A percentile compares a stretch with the other conserved stretches of the same genome.
Evolutionary conservation across 2,888 invertebrate genomes (phyloP).

Genomic region (Tinea semifulvella): DNA sequence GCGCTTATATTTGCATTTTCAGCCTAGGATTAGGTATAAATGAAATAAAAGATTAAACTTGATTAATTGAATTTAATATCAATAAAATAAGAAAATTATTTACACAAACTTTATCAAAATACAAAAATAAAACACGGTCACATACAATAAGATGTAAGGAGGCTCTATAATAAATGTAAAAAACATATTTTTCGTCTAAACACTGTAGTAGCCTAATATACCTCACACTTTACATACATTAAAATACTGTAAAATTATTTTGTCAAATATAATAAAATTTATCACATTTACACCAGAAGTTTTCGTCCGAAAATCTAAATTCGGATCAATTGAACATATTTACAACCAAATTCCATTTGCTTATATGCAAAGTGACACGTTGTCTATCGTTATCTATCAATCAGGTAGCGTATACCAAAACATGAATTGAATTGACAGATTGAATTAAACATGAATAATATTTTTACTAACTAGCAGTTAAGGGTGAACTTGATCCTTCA

Average conservation of each 20-base stretch:
- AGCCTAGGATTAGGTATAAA: no score
- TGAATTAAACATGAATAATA: no score
- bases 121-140: conserved; percentile 67
- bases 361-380: no score
- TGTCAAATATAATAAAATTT: background rate
- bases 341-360: no score
- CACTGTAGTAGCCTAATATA: background rate
- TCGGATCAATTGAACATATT: no score
- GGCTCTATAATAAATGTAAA: background rate
- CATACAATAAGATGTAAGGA: conserved; percentile 32
- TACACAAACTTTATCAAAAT: conserved; percentile 66
- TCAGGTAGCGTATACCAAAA: no score
- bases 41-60: conserved; percentile 22
- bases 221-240: background rate
- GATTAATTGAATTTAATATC: conserved; percentile 67
- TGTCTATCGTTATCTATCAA: no score
- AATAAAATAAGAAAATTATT: conserved; percentile 67
- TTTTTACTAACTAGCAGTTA: no score
- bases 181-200: conserved; percentile 15
- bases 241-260: background rate
- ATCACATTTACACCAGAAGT: background rate
- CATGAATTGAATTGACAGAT: no score
- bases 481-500: no score
- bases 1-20: no score
- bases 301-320: no score